Conservation (phyloP, 2,113 vertebrate species). For the Bombycilla garrulus region DNA sequence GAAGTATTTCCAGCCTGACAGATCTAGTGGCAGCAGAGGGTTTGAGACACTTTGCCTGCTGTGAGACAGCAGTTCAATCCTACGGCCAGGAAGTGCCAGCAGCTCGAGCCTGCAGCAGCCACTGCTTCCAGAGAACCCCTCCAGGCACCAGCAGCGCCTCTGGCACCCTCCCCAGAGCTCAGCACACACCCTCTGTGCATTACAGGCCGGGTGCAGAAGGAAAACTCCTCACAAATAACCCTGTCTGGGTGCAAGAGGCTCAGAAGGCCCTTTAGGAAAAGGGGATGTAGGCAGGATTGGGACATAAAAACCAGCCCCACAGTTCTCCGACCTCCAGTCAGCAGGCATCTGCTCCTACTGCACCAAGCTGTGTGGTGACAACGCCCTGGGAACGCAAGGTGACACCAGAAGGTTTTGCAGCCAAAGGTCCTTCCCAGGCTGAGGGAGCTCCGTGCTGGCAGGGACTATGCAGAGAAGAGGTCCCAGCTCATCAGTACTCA, state of each 20-base stretch:
- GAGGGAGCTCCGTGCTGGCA: rapidly evolving
- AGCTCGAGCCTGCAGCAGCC: not conserved
- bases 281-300: rapidly evolving
- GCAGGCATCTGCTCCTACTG: not conserved
- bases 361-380: not conserved
- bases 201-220: not conserved
- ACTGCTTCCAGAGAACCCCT: not conserved
- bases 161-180: not conserved
- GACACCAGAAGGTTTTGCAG: not conserved
- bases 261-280: rapidly evolving
- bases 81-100: not conserved
- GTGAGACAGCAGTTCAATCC: constrained; percentile 47
- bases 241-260: not conserved
- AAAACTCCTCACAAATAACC: not conserved
- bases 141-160: not conserved
- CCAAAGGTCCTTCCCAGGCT: not conserved
- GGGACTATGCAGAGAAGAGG: not conserved
- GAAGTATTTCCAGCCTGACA: constrained; percentile 12
- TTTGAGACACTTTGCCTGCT: not conserved
- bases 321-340: rapidly evolving
- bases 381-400: not conserved
- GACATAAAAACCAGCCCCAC: rapidly evolving
- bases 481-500: constrained; percentile 55
- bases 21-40: not conserved
- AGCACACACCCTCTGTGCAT: rapidly evolving